These are phyloP conservation scores for Noturus placidus DNA, from an alignment of 2,113 vertebrate genomes.

Conservation along the genomic window DNA sequence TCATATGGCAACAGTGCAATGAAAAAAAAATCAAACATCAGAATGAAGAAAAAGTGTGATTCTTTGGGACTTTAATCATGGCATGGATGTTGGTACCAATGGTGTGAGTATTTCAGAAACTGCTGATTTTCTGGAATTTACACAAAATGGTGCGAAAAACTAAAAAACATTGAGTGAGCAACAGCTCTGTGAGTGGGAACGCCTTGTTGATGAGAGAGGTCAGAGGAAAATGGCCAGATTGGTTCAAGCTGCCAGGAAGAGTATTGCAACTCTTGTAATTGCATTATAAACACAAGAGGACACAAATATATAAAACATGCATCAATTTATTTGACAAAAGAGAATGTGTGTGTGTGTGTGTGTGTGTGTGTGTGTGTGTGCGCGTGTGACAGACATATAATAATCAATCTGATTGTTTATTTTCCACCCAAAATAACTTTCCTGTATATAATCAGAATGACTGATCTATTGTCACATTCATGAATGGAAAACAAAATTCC, in stretches of 20 bases:
- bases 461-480: constrained; percentile 22
- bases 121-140: too few species aligned
- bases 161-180: too few species aligned
- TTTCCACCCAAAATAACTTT: constrained; percentile 11
- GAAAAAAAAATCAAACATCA: not conserved
- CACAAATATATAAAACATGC: constrained; percentile 43
- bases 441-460: not conserved
- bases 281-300: constrained; percentile 2
- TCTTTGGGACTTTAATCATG: too few species aligned
- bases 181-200: too few species aligned
- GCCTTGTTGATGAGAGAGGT: too few species aligned
- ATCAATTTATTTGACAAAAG: constrained; percentile 39
- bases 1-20: not conserved
- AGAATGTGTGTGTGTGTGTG: not conserved
- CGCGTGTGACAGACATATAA: constrained; percentile 10
- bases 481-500: constrained; percentile 10
- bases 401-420: constrained; percentile 10
- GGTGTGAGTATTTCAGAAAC: too few species aligned
- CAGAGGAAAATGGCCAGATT: too few species aligned
- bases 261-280: too few species aligned
- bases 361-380: constrained; percentile 1
- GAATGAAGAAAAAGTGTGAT: too few species aligned
- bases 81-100: too few species aligned
- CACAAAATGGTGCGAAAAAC: too few species aligned
- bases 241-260: too few species aligned